Percentiles rank a stretch among this genome's conserved stretches.
Evolutionary conservation across 2,888 invertebrate genomes (phyloP).

Genomic region (Drosophila barbarae): DNA sequence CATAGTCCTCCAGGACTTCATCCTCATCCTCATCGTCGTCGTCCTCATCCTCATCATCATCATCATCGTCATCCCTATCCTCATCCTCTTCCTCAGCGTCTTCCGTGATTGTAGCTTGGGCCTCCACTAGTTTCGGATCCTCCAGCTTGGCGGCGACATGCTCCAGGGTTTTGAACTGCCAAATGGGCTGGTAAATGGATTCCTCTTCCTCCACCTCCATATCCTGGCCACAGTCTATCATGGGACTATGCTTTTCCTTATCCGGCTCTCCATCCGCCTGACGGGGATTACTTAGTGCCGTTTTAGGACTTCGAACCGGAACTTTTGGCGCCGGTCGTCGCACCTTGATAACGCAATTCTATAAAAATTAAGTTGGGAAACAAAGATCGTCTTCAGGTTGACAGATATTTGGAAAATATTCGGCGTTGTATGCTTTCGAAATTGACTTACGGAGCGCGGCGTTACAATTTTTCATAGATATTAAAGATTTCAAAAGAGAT

Average conservation of each 20-base stretch:
- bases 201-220: conserved; percentile 51
- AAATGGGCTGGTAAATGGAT: conserved; percentile 79
- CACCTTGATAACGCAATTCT: conserved; percentile 57
- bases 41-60: conserved; percentile 28
- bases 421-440: background rate
- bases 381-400: conserved; percentile 1
- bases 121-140: conserved; percentile 3
- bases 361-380: conserved; percentile 24
- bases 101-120: background rate
- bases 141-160: conserved; percentile 38
- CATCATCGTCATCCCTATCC: background rate
- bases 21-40: conserved; percentile 41
- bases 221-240: background rate
- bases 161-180: conserved; percentile 78
- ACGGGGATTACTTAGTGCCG: conserved; percentile 46
- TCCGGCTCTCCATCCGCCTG: conserved; percentile 15
- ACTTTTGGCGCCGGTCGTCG: conserved; percentile 64
- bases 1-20: conserved; percentile 54
- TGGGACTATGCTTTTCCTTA: conserved; percentile 6
- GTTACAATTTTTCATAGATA: background rate
- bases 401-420: no score
- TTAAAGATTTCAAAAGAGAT: background rate
- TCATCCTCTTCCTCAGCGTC: conserved; percentile 62
- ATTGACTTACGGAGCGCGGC: conserved; percentile 3
- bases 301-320: conserved; percentile 65